Base-by-base conservation (phyloP, 2,888 invertebrate genomes). In the Volucella inflata region DNA sequence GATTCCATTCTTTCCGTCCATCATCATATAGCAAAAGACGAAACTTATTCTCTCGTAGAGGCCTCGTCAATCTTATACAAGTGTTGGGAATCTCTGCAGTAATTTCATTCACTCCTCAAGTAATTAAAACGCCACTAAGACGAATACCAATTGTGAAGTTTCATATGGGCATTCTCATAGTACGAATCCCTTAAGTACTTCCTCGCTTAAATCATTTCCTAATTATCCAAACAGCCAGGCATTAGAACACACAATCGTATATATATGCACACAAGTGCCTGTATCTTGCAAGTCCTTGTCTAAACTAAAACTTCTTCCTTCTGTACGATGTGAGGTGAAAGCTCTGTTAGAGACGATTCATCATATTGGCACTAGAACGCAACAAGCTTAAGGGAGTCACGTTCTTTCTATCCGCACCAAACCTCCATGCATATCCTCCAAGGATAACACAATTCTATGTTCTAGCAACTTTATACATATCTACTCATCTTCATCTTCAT, bases 301-400 rank as follows among this genome's bases (percentile, higher is more conserved):
- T 50, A 9, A 3, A 12, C 11, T 36, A 50, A 50, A 65, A 51
- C 50, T 65, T 65, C 17, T 51, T 51, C 42, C 40, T 59, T 42
- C 59, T 17, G 8, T 17, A 8, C 10, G 38, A 59, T 17, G 59
- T 59, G 50, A 38, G 17, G 9, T 21, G 17, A 17, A 38, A 10
- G 30, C 30, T 4, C 6, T 21, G 17, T 17, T 42, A 10, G 21
- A 42, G 21, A 42, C 40, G 65, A 51, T 65, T 65, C 14, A 65
- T 53, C 65, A 65, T 65, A 65, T 40, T n/a, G 30, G 30, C 6
- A 6, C 30, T 30, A 30, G 30, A 30, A 17, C 51, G 40, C 38
- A 50, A 16, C 17, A 40, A 12, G 9, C 51, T 14, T 30, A 4
- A 36, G 48, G 64, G 65, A 21, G 30, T 21, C n/a, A 11, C 38